Evolutionary conservation across 2,888 invertebrate genomes (phyloP).

Genomic region (Atrina japonica): DNA sequence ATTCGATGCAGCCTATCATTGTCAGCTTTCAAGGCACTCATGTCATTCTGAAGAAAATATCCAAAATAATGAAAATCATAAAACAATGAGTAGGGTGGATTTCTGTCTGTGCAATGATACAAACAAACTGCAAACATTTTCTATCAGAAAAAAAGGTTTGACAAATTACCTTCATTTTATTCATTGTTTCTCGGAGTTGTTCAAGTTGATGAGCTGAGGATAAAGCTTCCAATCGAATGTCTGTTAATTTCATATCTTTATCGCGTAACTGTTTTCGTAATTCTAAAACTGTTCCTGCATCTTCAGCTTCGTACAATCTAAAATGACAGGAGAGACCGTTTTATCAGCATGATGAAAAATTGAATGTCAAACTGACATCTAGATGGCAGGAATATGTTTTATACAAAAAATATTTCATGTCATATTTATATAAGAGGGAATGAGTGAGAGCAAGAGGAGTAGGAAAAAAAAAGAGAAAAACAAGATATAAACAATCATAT

Average conservation of each 20-base stretch:
- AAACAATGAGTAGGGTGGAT: not conserved
- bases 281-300: slow-evolving; percentile 86
- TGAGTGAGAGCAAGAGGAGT: too few relatives aligned
- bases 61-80: not conserved
- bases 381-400: too few relatives aligned
- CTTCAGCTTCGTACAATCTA: slow-evolving; percentile 74
- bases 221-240: slow-evolving; percentile 96
- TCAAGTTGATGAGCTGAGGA: slow-evolving; percentile 98
- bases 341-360: too few relatives aligned
- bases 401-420: too few relatives aligned
- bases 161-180: slow-evolving; percentile 92
- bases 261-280: slow-evolving; percentile 95
- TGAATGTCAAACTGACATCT: too few relatives aligned
- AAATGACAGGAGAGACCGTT: slow-evolving; percentile 5
- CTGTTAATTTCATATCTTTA: slow-evolving; percentile 97
- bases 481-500: too few relatives aligned
- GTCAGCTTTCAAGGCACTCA: slow-evolving; percentile 97
- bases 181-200: slow-evolving; percentile 96
- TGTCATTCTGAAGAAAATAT: slow-evolving; percentile 89
- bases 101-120: not conserved
- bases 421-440: too few relatives aligned
- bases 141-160: not conserved
- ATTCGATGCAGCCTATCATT: slow-evolving; percentile 95
- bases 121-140: not conserved
- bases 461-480: too few relatives aligned